phyloP scores from a whole-genome alignment of 2,888 invertebrate species.

The Rhingia campestris region DNA sequence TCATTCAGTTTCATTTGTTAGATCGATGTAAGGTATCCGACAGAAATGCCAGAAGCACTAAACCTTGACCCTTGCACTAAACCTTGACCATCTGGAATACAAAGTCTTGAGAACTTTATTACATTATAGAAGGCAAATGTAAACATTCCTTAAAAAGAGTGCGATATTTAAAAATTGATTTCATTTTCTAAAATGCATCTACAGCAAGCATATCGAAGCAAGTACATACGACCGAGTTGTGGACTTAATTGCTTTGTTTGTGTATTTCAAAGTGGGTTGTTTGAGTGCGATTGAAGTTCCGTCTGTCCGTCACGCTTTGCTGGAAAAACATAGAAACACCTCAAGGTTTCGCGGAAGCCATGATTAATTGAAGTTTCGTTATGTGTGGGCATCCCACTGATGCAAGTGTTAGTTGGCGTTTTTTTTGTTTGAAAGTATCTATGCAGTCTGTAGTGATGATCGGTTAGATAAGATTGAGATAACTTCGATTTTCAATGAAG shows the following conservation, averaged over 20 bases:
- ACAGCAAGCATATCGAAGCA: no score
- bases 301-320: slow-evolving; percentile 66
- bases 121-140: no score
- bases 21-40: no score
- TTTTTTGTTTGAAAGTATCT: slow-evolving; percentile 2
- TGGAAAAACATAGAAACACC: slow-evolving; percentile 41
- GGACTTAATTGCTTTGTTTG: slow-evolving; percentile 6
- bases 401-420: slow-evolving; percentile 18
- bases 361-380: slow-evolving; percentile 63
- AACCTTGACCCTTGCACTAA: no score
- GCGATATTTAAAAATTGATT: no score
- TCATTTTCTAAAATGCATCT: no score
- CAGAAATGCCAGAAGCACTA: no score
- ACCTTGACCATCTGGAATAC: no score
- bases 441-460: neutral
- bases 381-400: slow-evolving; percentile 29
- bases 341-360: slow-evolving; percentile 67
- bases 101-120: no score
- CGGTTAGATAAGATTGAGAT: slow-evolving; percentile 8
- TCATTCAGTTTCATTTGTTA: no score
- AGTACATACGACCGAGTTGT: no score
- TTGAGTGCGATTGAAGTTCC: slow-evolving; percentile 52
- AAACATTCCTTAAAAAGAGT: no score
- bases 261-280: slow-evolving; percentile 42
- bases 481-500: slow-evolving; percentile 10